Conservation (phyloP, 2,113 vertebrate species). For the Lycaon pictus region DNA sequence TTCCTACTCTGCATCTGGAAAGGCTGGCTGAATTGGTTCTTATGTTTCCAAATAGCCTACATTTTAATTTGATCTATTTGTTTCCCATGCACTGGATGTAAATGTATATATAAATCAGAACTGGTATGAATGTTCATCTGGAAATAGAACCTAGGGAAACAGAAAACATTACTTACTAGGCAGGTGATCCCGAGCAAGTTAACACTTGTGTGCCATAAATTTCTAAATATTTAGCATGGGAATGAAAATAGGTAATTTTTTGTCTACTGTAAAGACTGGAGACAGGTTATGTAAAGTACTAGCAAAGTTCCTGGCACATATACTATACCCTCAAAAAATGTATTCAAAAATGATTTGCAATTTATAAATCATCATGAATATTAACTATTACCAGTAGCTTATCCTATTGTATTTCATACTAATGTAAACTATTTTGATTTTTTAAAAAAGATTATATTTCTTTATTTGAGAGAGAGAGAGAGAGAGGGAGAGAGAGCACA, state of each 20-base stretch:
- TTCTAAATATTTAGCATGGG: background rate
- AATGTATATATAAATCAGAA: background rate
- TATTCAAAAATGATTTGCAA: background rate
- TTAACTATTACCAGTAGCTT: background rate
- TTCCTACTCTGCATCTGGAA: background rate
- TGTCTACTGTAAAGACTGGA: background rate
- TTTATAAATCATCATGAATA: background rate
- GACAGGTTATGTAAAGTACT: background rate
- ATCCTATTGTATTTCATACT: background rate
- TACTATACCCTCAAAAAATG: background rate
- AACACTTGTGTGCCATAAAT: background rate
- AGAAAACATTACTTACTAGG: background rate
- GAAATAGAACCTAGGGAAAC: background rate
- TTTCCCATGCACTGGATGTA: background rate
- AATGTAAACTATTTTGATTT: background rate
- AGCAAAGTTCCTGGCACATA: background rate
- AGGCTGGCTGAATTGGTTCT: background rate
- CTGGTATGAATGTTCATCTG: background rate
- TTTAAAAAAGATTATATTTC: background rate
- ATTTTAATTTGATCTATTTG: slow-evolving; percentile 2
- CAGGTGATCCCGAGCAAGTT: background rate
- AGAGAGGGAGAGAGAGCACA: background rate
- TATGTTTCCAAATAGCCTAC: background rate
- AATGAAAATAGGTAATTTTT: background rate
- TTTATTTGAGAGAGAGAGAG: background rate